Base-by-base conservation (phyloP, 2,888 invertebrate species). In the Miltochrista miniata region DNA sequence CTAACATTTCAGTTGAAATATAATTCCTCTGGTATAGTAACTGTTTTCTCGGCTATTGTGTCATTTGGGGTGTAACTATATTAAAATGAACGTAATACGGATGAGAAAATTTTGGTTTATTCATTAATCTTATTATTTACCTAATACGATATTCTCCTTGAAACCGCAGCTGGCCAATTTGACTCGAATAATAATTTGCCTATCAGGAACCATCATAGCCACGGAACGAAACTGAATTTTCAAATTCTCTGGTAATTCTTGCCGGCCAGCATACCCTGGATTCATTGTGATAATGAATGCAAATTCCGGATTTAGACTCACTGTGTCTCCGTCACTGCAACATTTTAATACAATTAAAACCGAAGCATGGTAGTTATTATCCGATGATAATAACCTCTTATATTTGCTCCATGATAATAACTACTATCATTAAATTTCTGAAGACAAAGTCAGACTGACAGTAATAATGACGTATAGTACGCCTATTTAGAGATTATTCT, bases 161-260 rank as follows among this genome's bases (percentile, higher is more conserved):
- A 97, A 98, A n/a, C 97, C 98, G 74, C 97, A 97, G 64, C 96
- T 96, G 50, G 97, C 97, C 70, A 97, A 87, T 85, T 97, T 97
- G 7, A 98, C 97, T 54, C 97, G 92, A 79, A 97, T 97, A 66
- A 98, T 98, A 69, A 98, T 98, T 85, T 97, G 96, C 71, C 97
- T 92, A 78, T 98, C 97, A 0, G 97, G 98, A 2, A 98, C 97
- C 97, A 98, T 98, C 98, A 98, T 98, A 2, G 97, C 96, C 0
- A 98, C 97, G 11, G 95, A 95, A 45, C 97, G 92, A 82, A 98
- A 98, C 91, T 96, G 96, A 47, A 97, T 96, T 87, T 98, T 98
- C 53, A 98, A 88, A 86, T 98, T 98, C 82, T 98, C 98, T 0
- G 97, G 97, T 56, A 98, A 81, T 79, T 98, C 97, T 73, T 98